Base-by-base conservation (phyloP, 2,797 vertebrate species). In the Catostomus latipinnis region DNA sequence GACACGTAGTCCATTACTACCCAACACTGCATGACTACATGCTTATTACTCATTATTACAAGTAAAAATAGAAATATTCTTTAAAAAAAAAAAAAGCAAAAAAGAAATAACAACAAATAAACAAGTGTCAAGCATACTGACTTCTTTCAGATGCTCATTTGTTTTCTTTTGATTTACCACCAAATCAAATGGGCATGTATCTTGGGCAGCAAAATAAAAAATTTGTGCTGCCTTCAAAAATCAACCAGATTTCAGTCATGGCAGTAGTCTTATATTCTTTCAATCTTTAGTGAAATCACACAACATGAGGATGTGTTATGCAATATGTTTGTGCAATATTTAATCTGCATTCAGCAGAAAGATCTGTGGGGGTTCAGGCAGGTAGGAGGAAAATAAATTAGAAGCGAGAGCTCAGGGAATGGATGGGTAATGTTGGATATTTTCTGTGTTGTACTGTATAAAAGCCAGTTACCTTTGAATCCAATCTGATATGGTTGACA, bases 321-420 rank as follows among this genome's bases (percentile, higher is more conserved):
- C 52, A 70, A 52, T 70, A 86, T 60, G 65, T 72, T 86, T 81
- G 85, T 43, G 77, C 58, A 60, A 82, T 87, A 76, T 88, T 80
- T 81, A 83, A 87, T 85, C 79, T 83, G 74, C 72, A 16, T 66
- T 83, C 68, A 83, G 75, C 58, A 71, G 46, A 87, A 73, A 73
- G 76, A 84, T 72, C n/a, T 81, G 87, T 82, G 62, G 16, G 0
- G 18, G 86, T 79, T 50, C 46, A 67, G 14, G 14, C 8, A 14
- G 73, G 62, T 69, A 80, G 54, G 16, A 76, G 62, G 1, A 16
- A 76, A 80, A 83, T 76, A 11, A 65, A 65, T 71, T 22, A 71
- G 68, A 49, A 34, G 34, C 16, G 67, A 71, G 43, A 52, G 62
- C 84, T 87, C 71, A 71, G 78, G 56, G 49, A 76, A 84, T 74